A percentile compares a stretch with the other conserved stretches of the same genome.
Conservation (phyloP, 2,888 invertebrate species). For the Andricus curvator region DNA sequence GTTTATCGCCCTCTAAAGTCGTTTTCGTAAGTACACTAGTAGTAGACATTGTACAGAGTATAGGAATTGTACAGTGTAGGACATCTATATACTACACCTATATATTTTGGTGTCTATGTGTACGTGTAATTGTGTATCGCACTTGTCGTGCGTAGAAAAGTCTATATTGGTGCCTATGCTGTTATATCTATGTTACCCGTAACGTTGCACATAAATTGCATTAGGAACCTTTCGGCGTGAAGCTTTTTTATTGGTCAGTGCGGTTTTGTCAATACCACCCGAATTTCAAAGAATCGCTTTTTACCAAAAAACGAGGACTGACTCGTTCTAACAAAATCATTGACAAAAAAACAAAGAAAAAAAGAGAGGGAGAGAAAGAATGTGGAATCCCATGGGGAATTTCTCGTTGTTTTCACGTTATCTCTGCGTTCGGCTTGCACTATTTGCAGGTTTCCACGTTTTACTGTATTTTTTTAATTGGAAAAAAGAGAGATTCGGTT, state of each 20-base stretch:
- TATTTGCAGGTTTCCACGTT: not conserved
- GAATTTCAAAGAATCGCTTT: not conserved
- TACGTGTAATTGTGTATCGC: not conserved
- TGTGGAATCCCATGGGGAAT: not conserved
- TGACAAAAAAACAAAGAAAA: not conserved
- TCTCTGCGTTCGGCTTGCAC: not conserved
- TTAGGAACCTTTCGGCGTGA: not conserved
- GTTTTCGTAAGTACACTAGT: constrained; percentile 43
- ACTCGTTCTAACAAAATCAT: not conserved
- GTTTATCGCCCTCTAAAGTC: constrained; percentile 64
- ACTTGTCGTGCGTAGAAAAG: not conserved
- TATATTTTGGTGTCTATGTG: not conserved
- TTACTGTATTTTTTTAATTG: not conserved
- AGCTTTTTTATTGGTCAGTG: constrained; percentile 1
- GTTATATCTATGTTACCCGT: not conserved
- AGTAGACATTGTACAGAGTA: constrained; percentile 1
- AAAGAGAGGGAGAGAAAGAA: not conserved
- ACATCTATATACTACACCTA: not conserved
- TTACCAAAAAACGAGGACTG: not conserved
- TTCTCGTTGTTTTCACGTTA: not conserved
- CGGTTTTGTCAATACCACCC: not conserved
- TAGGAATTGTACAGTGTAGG: not conserved
- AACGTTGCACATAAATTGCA: not conserved
- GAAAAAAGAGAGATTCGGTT: not conserved
- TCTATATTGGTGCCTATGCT: not conserved